Base-by-base conservation (phyloP, 2,888 invertebrate species). In the Hydriomena furcata region DNA sequence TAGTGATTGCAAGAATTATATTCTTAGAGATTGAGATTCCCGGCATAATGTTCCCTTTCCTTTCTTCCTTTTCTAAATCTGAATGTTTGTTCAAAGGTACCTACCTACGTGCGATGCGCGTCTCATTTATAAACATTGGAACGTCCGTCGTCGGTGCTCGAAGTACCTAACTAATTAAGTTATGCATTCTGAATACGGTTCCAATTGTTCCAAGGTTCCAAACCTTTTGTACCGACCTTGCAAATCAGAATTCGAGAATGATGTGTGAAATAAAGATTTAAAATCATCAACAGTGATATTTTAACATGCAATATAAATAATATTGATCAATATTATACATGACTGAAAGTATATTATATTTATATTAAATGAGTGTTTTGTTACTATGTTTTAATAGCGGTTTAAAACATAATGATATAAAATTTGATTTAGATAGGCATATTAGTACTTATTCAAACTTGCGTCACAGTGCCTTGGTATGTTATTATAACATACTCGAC, bases 401-500 rank as follows among this genome's bases (percentile, higher is more conserved):
- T n/a, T n/a, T n/a, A 17, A 17, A 2, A 17, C 17, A 2, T 17
- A 17, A 17, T 17, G 17, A 17, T 17, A 3, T 17, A 2, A 17
- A 17, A 17, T 17, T 13, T 34, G 8, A 10, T 34, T 21, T 5
- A 21, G 8, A 20, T 20, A 6, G 5, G 20, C 10, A 34, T 5
- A 27, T 10, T n/a, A 20, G 8, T 6, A 34, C 5, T 5, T 21
- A n/a, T 6, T 36, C 25, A 35, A 40, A 30, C 42, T 44, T 49
- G 44, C 58, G 44, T 55, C 75, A 80, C 76, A 75, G 71, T 71
- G 61, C 67, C 56, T 58, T 65, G 61, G 65, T 72, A 45, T 72
- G 73, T 70, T 71, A 71, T 73, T 66, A 68, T 71, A 69, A 64
- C 58, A 65, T 66, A 69, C n/a, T n/a, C n/a, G n/a, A n/a, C 66